Evolutionary conservation across 1,140 invertebrate species (phyloP).

Genomic region (Rhizoglyphus robini): DNA sequence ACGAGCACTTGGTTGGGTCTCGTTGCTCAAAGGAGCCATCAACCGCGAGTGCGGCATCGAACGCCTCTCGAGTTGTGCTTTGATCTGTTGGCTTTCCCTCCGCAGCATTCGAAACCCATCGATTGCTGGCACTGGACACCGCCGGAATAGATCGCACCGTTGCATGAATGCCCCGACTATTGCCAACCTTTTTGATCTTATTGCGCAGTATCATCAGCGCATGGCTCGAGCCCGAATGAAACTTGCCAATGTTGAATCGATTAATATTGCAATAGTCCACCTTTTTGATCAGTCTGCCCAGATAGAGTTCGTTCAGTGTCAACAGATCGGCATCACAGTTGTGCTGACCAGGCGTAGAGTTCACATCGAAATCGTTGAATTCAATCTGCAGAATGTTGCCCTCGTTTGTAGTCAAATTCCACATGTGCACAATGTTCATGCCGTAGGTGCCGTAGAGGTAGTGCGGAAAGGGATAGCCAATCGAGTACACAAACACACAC

Average conservation of each 20-base stretch:
- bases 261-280: conserved; percentile 28
- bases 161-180: conserved; percentile 29
- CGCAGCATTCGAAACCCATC: conserved; percentile 23
- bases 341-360: conserved; percentile 23
- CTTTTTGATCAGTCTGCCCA: conserved; percentile 11
- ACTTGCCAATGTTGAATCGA: conserved; percentile 22
- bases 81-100: conserved; percentile 27
- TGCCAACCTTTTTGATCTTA: conserved; percentile 25
- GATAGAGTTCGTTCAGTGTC: conserved; percentile 16
- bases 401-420: conserved; percentile 21
- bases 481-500: conserved; percentile 28
- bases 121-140: neutral
- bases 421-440: conserved; percentile 24
- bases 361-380: conserved; percentile 29
- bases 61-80: conserved; percentile 21
- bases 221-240: conserved; percentile 21
- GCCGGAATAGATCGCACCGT: conserved; percentile 17
- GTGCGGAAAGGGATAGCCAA: conserved; percentile 29
- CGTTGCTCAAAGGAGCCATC: conserved; percentile 21
- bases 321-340: conserved; percentile 24
- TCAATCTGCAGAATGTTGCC: conserved; percentile 24
- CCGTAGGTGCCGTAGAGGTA: conserved; percentile 21
- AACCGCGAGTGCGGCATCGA: conserved; percentile 23
- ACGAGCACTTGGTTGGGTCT: conserved; percentile 19
- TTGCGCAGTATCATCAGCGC: conserved; percentile 23